Evolutionary conservation across 2,113 vertebrate genomes (phyloP), one percentile per base, ranked within the genome.

Genomic region (Saguinus midas): DNA sequence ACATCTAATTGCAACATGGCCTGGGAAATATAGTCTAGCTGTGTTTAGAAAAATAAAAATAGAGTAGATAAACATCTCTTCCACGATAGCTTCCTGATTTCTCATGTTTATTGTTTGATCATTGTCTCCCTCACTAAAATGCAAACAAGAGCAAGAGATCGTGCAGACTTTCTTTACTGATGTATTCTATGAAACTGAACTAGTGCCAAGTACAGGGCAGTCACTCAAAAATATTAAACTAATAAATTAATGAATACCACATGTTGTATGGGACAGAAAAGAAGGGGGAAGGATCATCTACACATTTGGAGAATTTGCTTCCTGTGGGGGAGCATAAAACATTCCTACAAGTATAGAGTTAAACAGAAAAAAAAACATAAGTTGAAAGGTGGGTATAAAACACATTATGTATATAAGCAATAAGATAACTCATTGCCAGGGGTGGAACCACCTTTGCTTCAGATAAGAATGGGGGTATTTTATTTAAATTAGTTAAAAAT

Each of bases 401-500:
- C 2, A 52, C 5, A 37, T 14, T 35, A 27, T 70, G 7, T 13
- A 12, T 6, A 1, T 55, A 61, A 85, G 27, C 11, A 68, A 10
- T 64, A 61, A 68, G n/a, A 93, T 25, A 94, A 70, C 84, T 86
- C 29, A 35, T 3, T 58, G 45, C 14, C n/a, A 84, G 57, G 5
- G 10, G 40, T 84, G 79, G 10, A 68, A 5, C 0, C 29, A 75
- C 16, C 21, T 91, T 94, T 72, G 50, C 5, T 73, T 92, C 84
- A 61, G 27, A 70, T 45, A 48, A 92, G 32, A 86, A 96, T 75
- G 91, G 5, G 3, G 1, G 1, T 55, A 21, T 70, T 90, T 18
- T 48, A 81, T 84, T 84, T 95, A 90, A 55, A 95, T 87, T 87
- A 94, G 18, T 21, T 75, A 18, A 90, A 83, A 96, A 70, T 32